phyloP scores from a whole-genome alignment of 1,140 invertebrate genomes.

The roundworm (Caenorhabditis elegans) region DNA sequence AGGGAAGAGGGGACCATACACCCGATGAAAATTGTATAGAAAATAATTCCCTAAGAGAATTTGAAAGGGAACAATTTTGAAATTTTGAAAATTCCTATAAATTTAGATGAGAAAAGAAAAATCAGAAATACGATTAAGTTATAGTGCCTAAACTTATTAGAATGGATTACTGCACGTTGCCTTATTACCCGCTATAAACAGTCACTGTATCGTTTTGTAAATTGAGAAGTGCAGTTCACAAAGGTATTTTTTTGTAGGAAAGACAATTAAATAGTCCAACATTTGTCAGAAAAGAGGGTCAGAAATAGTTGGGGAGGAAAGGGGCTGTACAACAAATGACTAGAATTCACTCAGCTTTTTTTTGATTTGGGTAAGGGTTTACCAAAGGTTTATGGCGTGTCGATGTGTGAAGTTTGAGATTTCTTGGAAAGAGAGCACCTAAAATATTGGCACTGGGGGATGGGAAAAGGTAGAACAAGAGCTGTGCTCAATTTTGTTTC shows the following conservation, averaged over 20 bases:
- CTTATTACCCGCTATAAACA: not conserved
- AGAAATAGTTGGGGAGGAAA: not conserved
- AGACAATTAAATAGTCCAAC: constrained; percentile 3
- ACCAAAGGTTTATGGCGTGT: not conserved
- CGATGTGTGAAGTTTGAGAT: constrained; percentile 20
- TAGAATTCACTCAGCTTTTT: constrained; percentile 9
- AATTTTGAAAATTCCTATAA: constrained; percentile 23
- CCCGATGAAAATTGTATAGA: not conserved
- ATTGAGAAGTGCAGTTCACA: not conserved
- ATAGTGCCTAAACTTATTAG: not conserved
- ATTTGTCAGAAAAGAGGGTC: not conserved
- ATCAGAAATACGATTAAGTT: not conserved
- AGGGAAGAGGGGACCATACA: not conserved
- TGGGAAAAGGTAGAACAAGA: not conserved
- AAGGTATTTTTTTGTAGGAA: not conserved
- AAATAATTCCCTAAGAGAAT: not conserved
- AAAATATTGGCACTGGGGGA: not conserved
- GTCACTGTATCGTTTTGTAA: constrained; percentile 1
- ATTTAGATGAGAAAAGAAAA: not conserved
- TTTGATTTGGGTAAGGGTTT: not conserved
- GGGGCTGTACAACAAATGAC: constrained; percentile 26
- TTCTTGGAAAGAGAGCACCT: not conserved
- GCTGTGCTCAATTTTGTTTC: not conserved
- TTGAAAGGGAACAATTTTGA: not conserved
- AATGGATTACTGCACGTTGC: not conserved